Conservation (phyloP, 2,113 vertebrate genomes). For the Blennius ocellaris region DNA sequence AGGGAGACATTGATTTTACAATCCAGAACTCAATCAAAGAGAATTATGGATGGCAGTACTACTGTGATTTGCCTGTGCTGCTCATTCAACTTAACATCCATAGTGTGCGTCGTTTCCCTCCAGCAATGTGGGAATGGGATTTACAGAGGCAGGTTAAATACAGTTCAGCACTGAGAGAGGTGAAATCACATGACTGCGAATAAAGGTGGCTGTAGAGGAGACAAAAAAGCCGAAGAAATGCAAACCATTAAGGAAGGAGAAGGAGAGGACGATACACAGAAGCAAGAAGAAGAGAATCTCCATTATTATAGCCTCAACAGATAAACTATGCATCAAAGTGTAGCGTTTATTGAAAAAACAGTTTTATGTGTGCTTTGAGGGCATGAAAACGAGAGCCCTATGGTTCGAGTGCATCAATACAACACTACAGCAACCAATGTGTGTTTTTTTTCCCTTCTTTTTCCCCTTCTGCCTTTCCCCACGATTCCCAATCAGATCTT, state of each 20-base stretch:
- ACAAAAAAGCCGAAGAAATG: constrained; percentile 4
- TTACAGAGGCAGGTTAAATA: constrained; percentile 62
- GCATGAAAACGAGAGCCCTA: constrained; percentile 72
- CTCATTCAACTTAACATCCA: constrained; percentile 74
- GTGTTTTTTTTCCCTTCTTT: constrained; percentile 4
- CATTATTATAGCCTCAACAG: constrained; percentile 63
- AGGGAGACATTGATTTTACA: constrained; percentile 78
- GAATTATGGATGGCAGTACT: constrained; percentile 72
- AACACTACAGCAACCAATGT: constrained; percentile 57
- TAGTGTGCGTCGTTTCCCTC: constrained; percentile 51
- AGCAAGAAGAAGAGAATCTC: constrained; percentile 21
- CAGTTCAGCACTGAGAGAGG: constrained; percentile 54
- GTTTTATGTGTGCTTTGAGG: constrained; percentile 72
- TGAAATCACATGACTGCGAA: constrained; percentile 50
- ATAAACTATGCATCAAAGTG: constrained; percentile 73
- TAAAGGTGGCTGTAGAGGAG: constrained; percentile 35
- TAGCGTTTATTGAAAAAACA: constrained; percentile 68
- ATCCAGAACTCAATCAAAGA: constrained; percentile 77
- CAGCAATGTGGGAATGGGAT: constrained; percentile 58
- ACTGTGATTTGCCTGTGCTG: constrained; percentile 63
- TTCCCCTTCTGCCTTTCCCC: constrained; percentile 26
- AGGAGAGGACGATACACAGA: neutral
- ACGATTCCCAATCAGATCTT: constrained; percentile 83
- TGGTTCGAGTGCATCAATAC: constrained; percentile 75
- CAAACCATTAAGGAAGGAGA: constrained; percentile 6